These are phyloP conservation scores for Apodemia duryi DNA, from an alignment of 2,888 invertebrate genomes.

Conservation along the genomic window DNA sequence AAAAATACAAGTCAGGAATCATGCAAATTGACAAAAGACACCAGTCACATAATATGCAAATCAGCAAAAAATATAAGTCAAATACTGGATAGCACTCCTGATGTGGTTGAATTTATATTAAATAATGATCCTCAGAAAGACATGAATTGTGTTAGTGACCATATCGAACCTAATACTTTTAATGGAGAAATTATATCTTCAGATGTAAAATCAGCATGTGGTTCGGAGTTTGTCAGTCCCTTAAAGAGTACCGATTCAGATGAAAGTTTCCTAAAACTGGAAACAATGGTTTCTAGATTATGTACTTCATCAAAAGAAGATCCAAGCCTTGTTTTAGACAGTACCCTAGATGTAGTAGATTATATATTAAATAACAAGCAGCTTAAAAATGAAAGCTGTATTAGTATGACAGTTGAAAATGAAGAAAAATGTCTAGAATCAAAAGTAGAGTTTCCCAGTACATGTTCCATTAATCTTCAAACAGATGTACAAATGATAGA, in stretches of 20 bases:
- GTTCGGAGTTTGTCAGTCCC: slow-evolving; percentile 19
- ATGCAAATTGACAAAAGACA: background rate
- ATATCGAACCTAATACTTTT: background rate
- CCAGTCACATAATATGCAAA: background rate
- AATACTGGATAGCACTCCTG: background rate
- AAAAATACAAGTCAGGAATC: background rate
- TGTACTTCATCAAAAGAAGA: slow-evolving; percentile 34
- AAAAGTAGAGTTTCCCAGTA: background rate
- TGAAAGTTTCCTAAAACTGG: slow-evolving; percentile 54
- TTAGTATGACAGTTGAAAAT: slow-evolving; percentile 19
- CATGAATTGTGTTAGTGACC: background rate
- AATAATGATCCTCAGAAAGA: background rate
- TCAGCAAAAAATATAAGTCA: background rate
- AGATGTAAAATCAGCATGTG: slow-evolving; percentile 21
- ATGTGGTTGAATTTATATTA: background rate
- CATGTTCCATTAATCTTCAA: background rate
- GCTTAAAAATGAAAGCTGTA: slow-evolving; percentile 21
- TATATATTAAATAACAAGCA: slow-evolving; percentile 49
- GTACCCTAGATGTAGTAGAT: slow-evolving; percentile 52
- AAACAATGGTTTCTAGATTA: slow-evolving; percentile 46
- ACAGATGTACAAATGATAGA: background rate
- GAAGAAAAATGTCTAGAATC: slow-evolving; percentile 15
- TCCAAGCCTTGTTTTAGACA: slow-evolving; percentile 42
- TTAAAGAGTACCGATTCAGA: slow-evolving; percentile 30
- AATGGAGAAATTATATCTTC: slow-evolving; percentile 2